Evolutionary conservation across 1,140 invertebrate species (phyloP), one percentile per base, ranked within the genome.

Genomic region (Zaprionus vittiger): DNA sequence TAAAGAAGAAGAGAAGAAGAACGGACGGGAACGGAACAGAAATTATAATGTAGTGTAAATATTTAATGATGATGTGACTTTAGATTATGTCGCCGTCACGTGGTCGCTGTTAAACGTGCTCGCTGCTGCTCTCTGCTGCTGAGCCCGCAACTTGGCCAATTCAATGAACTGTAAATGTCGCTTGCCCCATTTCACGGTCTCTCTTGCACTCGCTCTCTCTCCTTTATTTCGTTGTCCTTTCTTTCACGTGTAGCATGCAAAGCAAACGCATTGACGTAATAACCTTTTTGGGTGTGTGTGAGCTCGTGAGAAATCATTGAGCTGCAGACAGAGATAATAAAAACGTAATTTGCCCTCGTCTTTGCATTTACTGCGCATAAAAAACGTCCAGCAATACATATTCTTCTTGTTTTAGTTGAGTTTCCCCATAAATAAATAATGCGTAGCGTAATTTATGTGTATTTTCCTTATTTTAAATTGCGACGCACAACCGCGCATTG

Each of bases 21-120:
- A 38, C 37, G 37, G 12, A 38, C 37, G 37, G 41, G n/a, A 47
- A 47, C 41, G 41, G 41, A 73, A 89, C 68, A 73, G 64, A 71
- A 89, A 85, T 89, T 89, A 89, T 89, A 90, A 89, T 89, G 85
- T 90, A 90, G 85, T 90, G 85, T 89, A 89, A 89, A 89, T 89
- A 89, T 89, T 89, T 89, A 89, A 89, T 89, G 85, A 81, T 89
- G 85, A 89, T 89, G 85, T 77, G 85, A 80, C 85, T 89, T 82
- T 84, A 90, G 85, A 89, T 89, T 84, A 90, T 78, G 68, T 52
- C 54, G 41, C 78, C 65, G 81, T 89, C 83, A 87, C 83, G 83
- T 83, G 83, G 81, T 80, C 61, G 83, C 74, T 89, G 74, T 84
- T 89, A 80, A 89, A 84, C 77, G 84, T 87, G 84, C 74, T 57